Percentiles rank a stretch among this genome's conserved stretches.
Conservation (phyloP, 2,113 vertebrate species). For the Catharus minimus region DNA sequence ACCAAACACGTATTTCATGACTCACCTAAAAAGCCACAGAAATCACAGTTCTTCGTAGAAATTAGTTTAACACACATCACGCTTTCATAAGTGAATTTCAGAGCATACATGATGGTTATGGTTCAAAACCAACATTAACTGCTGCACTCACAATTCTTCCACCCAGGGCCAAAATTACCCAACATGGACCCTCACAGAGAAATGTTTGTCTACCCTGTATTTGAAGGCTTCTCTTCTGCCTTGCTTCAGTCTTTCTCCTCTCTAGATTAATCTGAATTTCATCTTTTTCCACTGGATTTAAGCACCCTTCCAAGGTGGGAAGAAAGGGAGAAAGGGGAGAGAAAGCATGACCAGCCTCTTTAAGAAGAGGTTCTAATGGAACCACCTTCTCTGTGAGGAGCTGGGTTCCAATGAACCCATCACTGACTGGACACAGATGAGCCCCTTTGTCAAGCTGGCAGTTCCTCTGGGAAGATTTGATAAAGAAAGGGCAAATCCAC, state of each 20-base stretch:
- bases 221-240: neutral
- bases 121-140: neutral
- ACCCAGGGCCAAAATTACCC: neutral
- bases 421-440: neutral
- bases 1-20: neutral
- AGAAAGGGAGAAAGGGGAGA: too few species aligned
- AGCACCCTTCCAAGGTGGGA: fast-evolving
- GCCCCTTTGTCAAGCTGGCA: fast-evolving
- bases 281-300: neutral
- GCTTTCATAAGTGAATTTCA: neutral
- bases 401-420: neutral
- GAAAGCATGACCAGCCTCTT: neutral
- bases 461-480: neutral
- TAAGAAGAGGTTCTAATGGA: neutral
- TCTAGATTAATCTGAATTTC: neutral
- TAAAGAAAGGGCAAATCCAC: neutral
- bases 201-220: neutral
- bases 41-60: neutral
- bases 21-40: neutral
- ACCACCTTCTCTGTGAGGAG: fast-evolving
- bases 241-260: neutral
- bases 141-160: too few species aligned
- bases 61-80: neutral
- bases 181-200: neutral
- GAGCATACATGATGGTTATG: neutral